Conservation (phyloP, 2,113 vertebrate species). For the Erpornis zantholeuca region DNA sequence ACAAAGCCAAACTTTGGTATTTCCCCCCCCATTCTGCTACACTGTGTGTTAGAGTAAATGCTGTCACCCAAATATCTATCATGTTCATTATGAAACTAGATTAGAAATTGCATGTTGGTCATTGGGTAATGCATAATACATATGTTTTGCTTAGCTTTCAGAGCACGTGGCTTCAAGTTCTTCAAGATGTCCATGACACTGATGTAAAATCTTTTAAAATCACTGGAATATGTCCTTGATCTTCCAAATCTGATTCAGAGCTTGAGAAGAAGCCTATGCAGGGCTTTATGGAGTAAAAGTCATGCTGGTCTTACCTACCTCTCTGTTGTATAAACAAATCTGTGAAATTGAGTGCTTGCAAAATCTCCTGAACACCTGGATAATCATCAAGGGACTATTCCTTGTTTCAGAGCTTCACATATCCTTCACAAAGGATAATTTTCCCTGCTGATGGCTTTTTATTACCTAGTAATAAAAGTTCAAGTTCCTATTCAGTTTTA, state of each 20-base stretch:
- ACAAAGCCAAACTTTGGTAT: background rate
- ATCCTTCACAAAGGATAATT: background rate
- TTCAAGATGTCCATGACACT: background rate
- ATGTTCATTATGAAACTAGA: background rate
- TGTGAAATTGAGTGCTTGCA: background rate
- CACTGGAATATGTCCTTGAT: background rate
- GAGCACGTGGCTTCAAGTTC: background rate
- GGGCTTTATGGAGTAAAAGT: background rate
- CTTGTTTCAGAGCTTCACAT: background rate
- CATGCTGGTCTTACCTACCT: background rate
- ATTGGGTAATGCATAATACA: background rate
- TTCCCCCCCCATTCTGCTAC: accelerated
- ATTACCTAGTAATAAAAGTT: background rate
- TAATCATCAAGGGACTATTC: background rate
- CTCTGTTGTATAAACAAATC: background rate
- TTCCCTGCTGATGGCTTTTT: background rate
- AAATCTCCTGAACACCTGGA: background rate
- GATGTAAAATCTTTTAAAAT: background rate
- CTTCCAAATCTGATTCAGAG: background rate
- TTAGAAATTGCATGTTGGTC: background rate
- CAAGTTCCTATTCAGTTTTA: background rate
- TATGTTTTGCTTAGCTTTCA: background rate
- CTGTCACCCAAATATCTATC: background rate
- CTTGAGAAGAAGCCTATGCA: background rate
- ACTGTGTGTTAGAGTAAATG: background rate